Evolutionary conservation across 2,797 vertebrate species (phyloP).

Genomic region (Mus caroli): DNA sequence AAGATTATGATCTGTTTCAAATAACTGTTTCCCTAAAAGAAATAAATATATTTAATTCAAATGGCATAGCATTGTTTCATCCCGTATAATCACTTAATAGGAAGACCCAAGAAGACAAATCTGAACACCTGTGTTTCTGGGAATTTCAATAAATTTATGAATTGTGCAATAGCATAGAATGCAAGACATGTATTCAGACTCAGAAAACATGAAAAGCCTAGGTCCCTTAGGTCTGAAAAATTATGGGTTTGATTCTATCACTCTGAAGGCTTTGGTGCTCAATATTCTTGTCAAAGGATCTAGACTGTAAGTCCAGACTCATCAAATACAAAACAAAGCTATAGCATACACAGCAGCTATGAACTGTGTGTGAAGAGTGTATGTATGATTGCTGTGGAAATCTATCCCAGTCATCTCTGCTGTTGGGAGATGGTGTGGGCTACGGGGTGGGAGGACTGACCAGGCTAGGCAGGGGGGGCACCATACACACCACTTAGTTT

Average conservation of each 20-base stretch:
- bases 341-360: not conserved
- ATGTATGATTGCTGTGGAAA: not conserved
- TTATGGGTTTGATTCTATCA: not conserved
- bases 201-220: not conserved
- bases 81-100: not conserved
- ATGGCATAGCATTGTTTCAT: not conserved
- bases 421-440: not conserved
- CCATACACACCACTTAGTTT: conserved; percentile 96
- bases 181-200: not conserved
- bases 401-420: conserved; percentile 24
- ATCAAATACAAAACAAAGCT: not conserved
- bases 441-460: not conserved
- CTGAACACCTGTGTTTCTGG: conserved; percentile 28
- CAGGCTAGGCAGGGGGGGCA: not conserved
- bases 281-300: not conserved
- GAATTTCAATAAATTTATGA: conserved; percentile 51
- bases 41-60: conserved; percentile 68
- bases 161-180: not conserved
- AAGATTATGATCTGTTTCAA: conserved; percentile 98
- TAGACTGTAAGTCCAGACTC: not conserved
- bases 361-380: not conserved
- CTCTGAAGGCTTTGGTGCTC: not conserved
- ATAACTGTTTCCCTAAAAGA: conserved; percentile 96
- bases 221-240: not conserved
- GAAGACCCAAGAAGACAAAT: conserved; percentile 53